Percentiles rank a stretch among this genome's conserved stretches.
phyloP scores from a whole-genome alignment of 2,888 invertebrate species.

The Eutolmus rufibarbis region DNA sequence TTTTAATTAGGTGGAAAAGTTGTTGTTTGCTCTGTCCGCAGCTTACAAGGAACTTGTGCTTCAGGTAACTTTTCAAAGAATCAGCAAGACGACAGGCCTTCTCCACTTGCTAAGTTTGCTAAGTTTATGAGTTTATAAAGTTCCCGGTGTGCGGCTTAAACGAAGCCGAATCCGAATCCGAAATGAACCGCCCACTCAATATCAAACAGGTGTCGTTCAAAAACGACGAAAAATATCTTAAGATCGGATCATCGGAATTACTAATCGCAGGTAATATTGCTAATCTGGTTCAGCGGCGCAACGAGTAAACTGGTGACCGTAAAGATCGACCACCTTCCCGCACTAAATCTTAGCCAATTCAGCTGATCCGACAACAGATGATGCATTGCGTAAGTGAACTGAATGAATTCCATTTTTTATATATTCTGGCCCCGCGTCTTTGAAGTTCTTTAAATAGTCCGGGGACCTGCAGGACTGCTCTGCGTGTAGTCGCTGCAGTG shows the following conservation, averaged over 20 bases:
- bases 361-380: neutral
- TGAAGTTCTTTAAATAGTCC: conserved; percentile 42
- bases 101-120: neutral
- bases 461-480: neutral
- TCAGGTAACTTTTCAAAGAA: neutral
- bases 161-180: neutral
- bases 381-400: neutral
- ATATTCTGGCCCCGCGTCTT: conserved; percentile 30
- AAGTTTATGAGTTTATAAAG: neutral
- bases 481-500: neutral
- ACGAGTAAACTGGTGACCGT: neutral
- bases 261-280: neutral
- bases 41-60: neutral
- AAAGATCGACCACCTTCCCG: neutral
- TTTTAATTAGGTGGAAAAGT: conserved; percentile 14
- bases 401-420: conserved; percentile 17
- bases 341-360: neutral
- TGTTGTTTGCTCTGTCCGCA: neutral
- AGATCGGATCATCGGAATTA: neutral
- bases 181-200: neutral
- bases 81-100: neutral
- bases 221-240: neutral
- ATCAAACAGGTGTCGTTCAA: neutral
- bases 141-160: neutral
- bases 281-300: neutral